Conservation (phyloP, 2,888 invertebrate genomes). For the Chesias legatella region DNA sequence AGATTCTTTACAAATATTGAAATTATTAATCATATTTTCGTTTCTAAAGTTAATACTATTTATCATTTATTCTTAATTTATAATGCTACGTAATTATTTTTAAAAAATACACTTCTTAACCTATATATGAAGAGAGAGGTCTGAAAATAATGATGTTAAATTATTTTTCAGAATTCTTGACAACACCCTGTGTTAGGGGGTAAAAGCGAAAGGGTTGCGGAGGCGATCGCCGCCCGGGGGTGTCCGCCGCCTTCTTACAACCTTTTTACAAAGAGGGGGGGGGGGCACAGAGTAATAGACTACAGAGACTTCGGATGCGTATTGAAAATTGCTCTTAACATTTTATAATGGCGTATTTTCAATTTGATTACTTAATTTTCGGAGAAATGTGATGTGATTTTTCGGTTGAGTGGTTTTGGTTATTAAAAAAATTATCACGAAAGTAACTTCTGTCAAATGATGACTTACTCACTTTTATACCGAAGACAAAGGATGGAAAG, state of each 20-base stretch:
- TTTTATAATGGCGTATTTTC: conserved; percentile 32
- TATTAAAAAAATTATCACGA: background rate
- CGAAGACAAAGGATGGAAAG: too few species aligned
- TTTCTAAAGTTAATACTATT: too few species aligned
- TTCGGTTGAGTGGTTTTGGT: background rate
- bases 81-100: too few species aligned
- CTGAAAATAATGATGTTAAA: conserved; percentile 1
- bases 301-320: conserved; percentile 54
- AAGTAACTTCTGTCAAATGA: too few species aligned
- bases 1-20: too few species aligned
- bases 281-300: conserved; percentile 65
- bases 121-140: too few species aligned
- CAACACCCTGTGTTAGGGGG: conserved; percentile 72
- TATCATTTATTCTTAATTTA: too few species aligned
- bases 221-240: conserved; percentile 69
- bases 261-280: conserved; percentile 76
- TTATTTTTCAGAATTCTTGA: conserved; percentile 35
- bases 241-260: conserved; percentile 79
- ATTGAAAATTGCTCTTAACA: conserved; percentile 33
- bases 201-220: conserved; percentile 80
- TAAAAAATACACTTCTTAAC: too few species aligned
- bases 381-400: conserved; percentile 6
- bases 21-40: too few species aligned
- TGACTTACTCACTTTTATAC: too few species aligned
- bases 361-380: conserved; percentile 27